Evolutionary conservation across 2,888 invertebrate species (phyloP), one percentile per base, ranked within the genome.

Genomic region (Zelleria hepariella): DNA sequence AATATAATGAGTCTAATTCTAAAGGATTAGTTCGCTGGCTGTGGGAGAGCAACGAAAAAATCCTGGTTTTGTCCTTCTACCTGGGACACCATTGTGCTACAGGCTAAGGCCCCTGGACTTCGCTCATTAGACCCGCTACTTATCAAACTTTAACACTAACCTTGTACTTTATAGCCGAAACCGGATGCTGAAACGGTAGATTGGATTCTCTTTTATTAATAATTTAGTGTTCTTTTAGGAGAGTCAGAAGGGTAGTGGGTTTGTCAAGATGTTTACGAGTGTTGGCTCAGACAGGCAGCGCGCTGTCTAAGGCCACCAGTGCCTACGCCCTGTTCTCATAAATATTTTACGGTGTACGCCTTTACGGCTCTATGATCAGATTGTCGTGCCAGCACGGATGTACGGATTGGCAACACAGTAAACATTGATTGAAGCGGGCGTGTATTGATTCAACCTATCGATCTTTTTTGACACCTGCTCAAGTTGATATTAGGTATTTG

Each of bases 271-370:
- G 55, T 63, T 61, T 59, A 61, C 59, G 61, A 61, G 54, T 58
- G 53, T 59, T 55, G 61, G 61, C 55, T 51, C 54, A 61, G 60
- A 59, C 58, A 59, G 65, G 56, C 23, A 54, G n/a, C 42, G 27
- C 18, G 55, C 15, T 32, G 54, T 1, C 61, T 62, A 62, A 70
- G 70, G 68, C 79, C 74, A 72, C 73, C 73, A 78, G 81, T 77
- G 77, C 77, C 77, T 72, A 78, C 74, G 78, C 76, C 77, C 73
- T 71, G 68, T 66, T 67, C 73, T 42, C 73, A 78, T 84, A 82
- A 82, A 84, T 83, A 82, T 82, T 82, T 82, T 82, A 83, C 80
- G 74, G 77, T 79, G 75, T 78, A 80, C 74, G 81, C 76, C 77
- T 80, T 80, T 77, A 82, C 76, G 74, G 76, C 74, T 79, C 77